Base-by-base conservation (phyloP, 2,888 invertebrate genomes). In the Phlogophora meticulosa region DNA sequence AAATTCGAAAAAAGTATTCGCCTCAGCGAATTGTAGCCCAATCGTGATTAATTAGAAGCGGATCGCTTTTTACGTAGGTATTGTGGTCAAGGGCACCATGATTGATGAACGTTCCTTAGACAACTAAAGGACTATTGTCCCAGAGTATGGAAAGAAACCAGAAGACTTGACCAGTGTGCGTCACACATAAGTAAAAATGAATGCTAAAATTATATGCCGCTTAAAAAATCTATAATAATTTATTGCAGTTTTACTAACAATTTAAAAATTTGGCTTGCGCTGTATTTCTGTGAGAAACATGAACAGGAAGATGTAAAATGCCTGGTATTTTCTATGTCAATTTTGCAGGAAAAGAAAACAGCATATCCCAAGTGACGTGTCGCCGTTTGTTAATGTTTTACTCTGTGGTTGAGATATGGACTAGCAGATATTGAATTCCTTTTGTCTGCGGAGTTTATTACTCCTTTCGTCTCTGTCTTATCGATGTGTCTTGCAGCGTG, bases 21-120 rank as follows among this genome's bases (percentile, higher is more conserved):
- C 28, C 11, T 40, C 11, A 32, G 20, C 28, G 20, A 59, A 58
- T 48, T 48, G 22, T 45, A 17, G 22, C 22, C 36, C 36, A 48
- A 49, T 38, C 43, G 45, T 78, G 74, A 78, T 79, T 67, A 79
- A 75, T 75, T 75, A 53, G 28, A 42, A 22, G 15, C 20, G 17
- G 42, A 46, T 40, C 10, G 66, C 38, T 53, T 73, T 52, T 45
- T 78, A 24, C 46, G 22, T 24, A 15, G 4, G 24, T 36, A 15
- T 51, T 28, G 48, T 60, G 51, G 46, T 10, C 36, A 9, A 22
- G 22, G 28, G 7, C n/a, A 13, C 28, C 34, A 40, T 72, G 73
- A 72, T 72, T 62, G 73, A 78, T 73, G 34, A n/a, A 43, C n/a
- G 42, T 24, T 5, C 28, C 28, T 28, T 28, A 28, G 28, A 28